Base-by-base conservation (phyloP, 2,888 invertebrate species). In the Caenorhabditis becei region DNA sequence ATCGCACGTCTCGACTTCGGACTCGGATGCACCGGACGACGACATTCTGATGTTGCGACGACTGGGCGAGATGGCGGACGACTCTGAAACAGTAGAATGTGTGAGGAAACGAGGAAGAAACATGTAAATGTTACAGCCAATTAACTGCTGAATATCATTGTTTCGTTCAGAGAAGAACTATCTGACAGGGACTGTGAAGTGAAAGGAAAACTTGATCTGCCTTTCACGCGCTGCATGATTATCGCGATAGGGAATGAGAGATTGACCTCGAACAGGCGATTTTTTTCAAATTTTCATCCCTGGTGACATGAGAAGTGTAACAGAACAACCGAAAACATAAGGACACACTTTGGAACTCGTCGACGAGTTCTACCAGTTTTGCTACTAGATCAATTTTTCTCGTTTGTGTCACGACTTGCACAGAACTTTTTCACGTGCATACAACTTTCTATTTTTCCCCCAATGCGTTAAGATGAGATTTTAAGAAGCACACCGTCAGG, bases 1-100 rank as follows among this genome's bases (percentile, higher is more conserved):
- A 69, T 84, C 81, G 18, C 82, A 82, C 41, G 78, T 80, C 23
- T 82, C 82, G 20, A 62, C 69, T 23, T 84, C 84, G 1, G 82
- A 79, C 58, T 84, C 84, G 20, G 80, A 80, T 18, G 80, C 80
- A 61, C 80, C 80, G 20, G 80, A 80, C 1, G 80, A 80, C 32
- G 80, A 80, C 80, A 80, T 75, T 66, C 80, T 54, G 18, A 66
- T 32, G 35, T 51, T 74, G 11, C 75, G 69, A 16, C 63, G 69
- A 59, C 54, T 69, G n/a, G 80, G 80, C 14, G 80, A 78, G 26
- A 78, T 47, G 16, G 32, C 61, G 51, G 71, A 74, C 80, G 80
- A 74, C 74, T 80, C 80, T 80, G 69, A 11, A 79, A 72, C 18
- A 61, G n/a, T 32, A 1, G 44, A 35, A 56, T 26, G 10, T 32